Conservation (phyloP, 2,888 invertebrate species). For the Teleiodes luculella region DNA sequence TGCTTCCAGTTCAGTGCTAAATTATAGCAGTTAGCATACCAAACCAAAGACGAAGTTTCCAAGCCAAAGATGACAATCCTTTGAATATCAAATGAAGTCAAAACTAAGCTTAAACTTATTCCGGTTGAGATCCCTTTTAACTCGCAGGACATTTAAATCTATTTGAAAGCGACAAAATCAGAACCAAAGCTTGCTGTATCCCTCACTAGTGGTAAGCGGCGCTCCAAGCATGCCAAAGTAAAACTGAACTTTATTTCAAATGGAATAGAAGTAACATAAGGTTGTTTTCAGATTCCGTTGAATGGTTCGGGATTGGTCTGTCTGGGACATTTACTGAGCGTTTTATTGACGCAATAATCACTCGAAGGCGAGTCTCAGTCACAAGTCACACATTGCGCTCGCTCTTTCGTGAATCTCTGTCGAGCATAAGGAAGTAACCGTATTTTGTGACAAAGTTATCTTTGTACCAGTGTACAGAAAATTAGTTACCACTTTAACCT, state of each 20-base stretch:
- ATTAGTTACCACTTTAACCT: background rate
- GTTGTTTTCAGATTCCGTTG: background rate
- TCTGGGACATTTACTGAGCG: conserved; percentile 50
- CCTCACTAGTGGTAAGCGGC: conserved; percentile 25
- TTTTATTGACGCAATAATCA: conserved; percentile 69
- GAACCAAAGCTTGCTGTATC: conserved; percentile 25
- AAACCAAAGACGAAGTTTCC: conserved; percentile 4
- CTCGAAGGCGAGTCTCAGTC: conserved; percentile 44
- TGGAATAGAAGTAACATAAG: background rate
- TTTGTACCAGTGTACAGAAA: background rate
- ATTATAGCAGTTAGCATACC: conserved; percentile 1
- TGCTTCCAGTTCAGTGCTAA: background rate
- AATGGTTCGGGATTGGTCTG: conserved; percentile 37
- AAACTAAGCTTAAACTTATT: conserved; percentile 26
- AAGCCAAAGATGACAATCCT: conserved; percentile 6
- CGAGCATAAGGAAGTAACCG: conserved; percentile 1
- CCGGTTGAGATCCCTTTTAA: conserved; percentile 28
- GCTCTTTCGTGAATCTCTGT: background rate
- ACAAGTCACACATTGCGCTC: background rate
- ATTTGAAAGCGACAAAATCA: conserved; percentile 32
- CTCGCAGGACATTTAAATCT: conserved; percentile 42
- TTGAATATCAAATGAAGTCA: conserved; percentile 17
- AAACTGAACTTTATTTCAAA: conserved; percentile 21
- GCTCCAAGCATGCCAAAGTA: conserved; percentile 18
- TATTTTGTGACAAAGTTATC: background rate